These are phyloP conservation scores for Gymnobelideus leadbeateri DNA, from an alignment of 2,113 vertebrate genomes.

Conservation along the genomic window DNA sequence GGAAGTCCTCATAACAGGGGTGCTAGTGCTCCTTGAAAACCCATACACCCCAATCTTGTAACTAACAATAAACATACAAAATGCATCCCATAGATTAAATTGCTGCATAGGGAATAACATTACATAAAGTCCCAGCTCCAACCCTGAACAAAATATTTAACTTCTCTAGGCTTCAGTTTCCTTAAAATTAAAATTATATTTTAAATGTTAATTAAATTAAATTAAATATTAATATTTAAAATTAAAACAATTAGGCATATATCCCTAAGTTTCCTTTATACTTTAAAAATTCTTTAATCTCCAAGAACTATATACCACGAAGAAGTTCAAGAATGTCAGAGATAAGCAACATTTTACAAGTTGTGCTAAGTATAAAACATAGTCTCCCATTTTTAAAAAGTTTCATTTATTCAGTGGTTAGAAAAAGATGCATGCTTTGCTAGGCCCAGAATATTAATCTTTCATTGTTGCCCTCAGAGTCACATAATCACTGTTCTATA, in stretches of 20 bases:
- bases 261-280: neutral
- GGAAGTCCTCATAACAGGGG: no score
- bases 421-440: neutral
- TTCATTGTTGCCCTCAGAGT: constrained; percentile 30
- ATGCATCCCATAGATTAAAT: neutral
- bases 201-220: no score
- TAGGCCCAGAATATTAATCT: constrained; percentile 2
- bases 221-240: no score
- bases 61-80: neutral
- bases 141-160: neutral
- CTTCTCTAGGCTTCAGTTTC: neutral
- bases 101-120: neutral
- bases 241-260: neutral
- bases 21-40: no score
- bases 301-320: neutral
- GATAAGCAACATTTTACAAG: constrained; percentile 33
- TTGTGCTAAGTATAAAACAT: neutral
- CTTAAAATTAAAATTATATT: no score
- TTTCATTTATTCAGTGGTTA: constrained; percentile 14
- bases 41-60: no score
- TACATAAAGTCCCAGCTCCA: neutral
- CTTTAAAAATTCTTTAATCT: neutral
- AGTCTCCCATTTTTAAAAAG: constrained; percentile 31
- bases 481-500: neutral
- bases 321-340: neutral